Evolutionary conservation across 2,888 invertebrate genomes (phyloP), one percentile per base, ranked within the genome.

Genomic region (Yponomeuta malinellus): DNA sequence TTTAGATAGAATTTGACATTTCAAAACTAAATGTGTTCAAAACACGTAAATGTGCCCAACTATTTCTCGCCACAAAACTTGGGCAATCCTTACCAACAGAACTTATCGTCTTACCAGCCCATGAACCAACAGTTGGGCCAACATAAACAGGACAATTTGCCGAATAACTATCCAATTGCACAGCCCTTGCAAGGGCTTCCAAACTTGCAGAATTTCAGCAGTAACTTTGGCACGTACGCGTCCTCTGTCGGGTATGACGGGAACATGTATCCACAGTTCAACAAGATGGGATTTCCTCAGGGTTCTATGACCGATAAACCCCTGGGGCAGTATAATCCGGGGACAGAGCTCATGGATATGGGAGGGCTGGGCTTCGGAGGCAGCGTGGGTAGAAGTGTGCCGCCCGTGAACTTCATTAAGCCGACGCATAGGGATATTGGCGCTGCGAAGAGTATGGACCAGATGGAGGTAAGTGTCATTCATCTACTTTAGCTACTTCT

Each of bases 261-360:
- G 0, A 78, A 86, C 0, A 89, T 90, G 90, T 91, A 90, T 76
- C 90, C 90, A 0, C 89, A 89, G 75, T 91, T 90, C 73, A 79
- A 71, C 73, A 88, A 86, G 73, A 71, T 85, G 2, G 77, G 78
- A 1, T 90, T 85, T 75, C 52, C 52, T 1, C 52, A 59, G 15
- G 12, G 52, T 59, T 15, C 52, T 4, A 59, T 59, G 52, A 59
- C 52, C 2, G 52, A 59, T 59, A 59, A 59, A 15, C 52, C 52
- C 15, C 52, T 59, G 15, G 52, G 52, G 69, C 84, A 84, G 6
- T 87, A 88, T 72, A 81, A 81, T 0, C 75, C 72, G 81, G 71
- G 79, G 77, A 88, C 86, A 71, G 85, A 86, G 1, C 72, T 79
- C 70, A 76, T 82, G 78, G 82, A 83, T 48, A 81, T 86, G 72